Evolutionary conservation across 2,888 invertebrate species (phyloP), one percentile per base, ranked within the genome.

Genomic region (Ormyrus thymus): DNA sequence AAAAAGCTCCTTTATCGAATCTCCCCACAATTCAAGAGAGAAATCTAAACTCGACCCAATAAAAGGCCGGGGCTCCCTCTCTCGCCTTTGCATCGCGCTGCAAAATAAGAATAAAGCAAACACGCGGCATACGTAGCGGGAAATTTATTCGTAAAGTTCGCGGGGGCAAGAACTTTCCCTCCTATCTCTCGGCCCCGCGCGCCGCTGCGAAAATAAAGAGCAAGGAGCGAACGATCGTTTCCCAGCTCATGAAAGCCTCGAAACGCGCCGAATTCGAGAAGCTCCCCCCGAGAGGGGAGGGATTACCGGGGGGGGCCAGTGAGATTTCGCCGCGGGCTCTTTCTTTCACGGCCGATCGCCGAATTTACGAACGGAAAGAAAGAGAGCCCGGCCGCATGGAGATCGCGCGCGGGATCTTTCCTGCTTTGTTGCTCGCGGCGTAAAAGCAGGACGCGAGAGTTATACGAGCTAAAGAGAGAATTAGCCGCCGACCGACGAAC

Each of bases 291-390:
- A n/a, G n/a, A n/a, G n/a, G 29, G 29, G 29, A 4, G 29, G 70
- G 76, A 76, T 76, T 76, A 70, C 64, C 29, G 65, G 46, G n/a
- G 11, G 46, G 46, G 46, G 51, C 15, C 29, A 29, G 29, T 29
- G 58, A 65, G 65, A 74, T 70, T 48, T 51, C 48, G 78, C 73
- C 65, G 69, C 62, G 81, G 70, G 77, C 76, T 64, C 72, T 80
- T 81, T 79, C 70, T 66, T 81, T 83, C 80, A 81, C 80, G 78
- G 79, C 59, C 80, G 80, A 83, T 79, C 29, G 29, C 29, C 29
- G 29, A 29, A 29, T 29, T 29, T 29, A 29, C 29, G 29, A 29
- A 29, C 29, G 29, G 29, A 29, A 29, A 29, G 29, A 29, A 29
- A 29, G 29, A 29, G 29, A 2, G 3, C 29, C 29, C 29, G 29